Evolutionary conservation across 2,113 vertebrate species (phyloP).

Genomic region (Herpetotheres cachinnans): DNA sequence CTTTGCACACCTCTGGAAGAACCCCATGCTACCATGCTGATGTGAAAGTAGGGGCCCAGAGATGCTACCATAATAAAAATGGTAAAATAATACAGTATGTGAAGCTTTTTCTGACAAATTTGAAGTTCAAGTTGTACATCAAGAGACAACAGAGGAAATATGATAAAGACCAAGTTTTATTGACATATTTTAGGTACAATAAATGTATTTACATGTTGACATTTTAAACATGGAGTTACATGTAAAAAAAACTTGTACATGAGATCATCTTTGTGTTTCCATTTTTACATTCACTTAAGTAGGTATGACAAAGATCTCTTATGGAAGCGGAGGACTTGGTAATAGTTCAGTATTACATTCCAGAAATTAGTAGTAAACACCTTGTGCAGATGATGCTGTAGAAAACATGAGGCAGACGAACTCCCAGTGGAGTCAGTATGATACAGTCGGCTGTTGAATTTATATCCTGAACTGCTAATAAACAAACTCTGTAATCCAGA

Average conservation of each 20-base stretch:
- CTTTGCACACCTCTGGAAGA: not conserved
- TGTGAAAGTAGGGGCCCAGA: not conserved
- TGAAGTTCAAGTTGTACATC: not conserved
- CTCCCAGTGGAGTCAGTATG: conserved; percentile 46
- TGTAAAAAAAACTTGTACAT: conserved; percentile 40
- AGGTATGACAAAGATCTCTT: not conserved
- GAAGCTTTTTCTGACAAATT: not conserved
- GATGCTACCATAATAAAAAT: not conserved
- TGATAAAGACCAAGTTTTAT: conserved; percentile 7
- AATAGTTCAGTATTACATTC: not conserved
- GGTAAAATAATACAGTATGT: not conserved
- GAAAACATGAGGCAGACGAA: conserved; percentile 22
- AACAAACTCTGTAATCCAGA: conserved; percentile 41
- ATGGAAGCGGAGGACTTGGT: not conserved
- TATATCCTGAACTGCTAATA: conserved; percentile 47
- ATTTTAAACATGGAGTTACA: conserved; percentile 44
- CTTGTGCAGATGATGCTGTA: not conserved
- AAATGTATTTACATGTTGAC: conserved; percentile 36
- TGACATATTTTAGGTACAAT: conserved; percentile 48
- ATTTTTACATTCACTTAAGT: conserved; percentile 57
- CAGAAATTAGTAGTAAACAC: not conserved
- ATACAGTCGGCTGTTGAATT: conserved; percentile 15
- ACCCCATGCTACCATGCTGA: rapidly evolving
- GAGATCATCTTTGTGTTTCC: conserved; percentile 22
- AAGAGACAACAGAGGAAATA: not conserved